Evolutionary conservation across 2,797 vertebrate species (phyloP).

Genomic region (Argyrosomus regius): DNA sequence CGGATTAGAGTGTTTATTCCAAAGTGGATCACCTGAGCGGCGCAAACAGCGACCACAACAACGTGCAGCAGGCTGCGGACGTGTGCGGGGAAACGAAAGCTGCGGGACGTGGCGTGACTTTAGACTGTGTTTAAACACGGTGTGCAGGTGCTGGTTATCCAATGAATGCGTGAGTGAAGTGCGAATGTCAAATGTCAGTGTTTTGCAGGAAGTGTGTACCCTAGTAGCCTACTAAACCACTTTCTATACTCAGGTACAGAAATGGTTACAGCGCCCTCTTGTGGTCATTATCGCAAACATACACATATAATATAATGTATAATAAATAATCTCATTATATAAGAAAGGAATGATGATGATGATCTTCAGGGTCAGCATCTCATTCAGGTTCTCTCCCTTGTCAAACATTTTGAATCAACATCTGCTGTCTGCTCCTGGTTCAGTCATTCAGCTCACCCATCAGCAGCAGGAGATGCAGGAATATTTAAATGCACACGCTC

Average conservation of each 20-base stretch:
- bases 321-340: too few relatives aligned
- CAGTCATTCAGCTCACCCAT: neutral
- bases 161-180: fast-evolving
- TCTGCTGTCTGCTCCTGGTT: neutral
- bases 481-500: conserved; percentile 3
- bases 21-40: conserved; percentile 22
- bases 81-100: neutral
- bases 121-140: neutral
- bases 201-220: conserved; percentile 54
- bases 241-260: neutral
- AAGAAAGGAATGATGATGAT: neutral
- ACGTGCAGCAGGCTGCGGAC: conserved; percentile 16
- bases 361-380: neutral
- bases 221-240: conserved; percentile 55
- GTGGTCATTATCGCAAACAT: conserved; percentile 10
- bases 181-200: neutral
- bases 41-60: conserved; percentile 31
- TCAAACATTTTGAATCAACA: neutral
- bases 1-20: neutral
- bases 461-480: neutral
- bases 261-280: conserved; percentile 32
- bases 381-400: neutral
- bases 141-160: too few relatives aligned
- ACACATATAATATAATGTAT: too few relatives aligned
- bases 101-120: neutral